Percentiles rank a stretch among this genome's conserved stretches.
Evolutionary conservation across 2,113 vertebrate species (phyloP).

Genomic region (Cyanoderma ruficeps): DNA sequence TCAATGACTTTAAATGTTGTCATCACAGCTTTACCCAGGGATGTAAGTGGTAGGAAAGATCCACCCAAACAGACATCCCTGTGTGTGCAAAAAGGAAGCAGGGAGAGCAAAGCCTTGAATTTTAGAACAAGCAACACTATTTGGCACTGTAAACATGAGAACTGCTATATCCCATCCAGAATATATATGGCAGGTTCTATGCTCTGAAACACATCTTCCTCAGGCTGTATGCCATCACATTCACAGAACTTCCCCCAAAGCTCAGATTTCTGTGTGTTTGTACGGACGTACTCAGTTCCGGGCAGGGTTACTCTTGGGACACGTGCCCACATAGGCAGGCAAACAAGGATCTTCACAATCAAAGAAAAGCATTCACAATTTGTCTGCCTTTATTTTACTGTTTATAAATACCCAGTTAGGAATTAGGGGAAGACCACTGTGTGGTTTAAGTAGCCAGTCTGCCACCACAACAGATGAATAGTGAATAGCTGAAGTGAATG

Average conservation of each 20-base stretch:
- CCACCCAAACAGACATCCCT: background rate
- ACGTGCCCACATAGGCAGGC: background rate
- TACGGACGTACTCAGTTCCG: background rate
- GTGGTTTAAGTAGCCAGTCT: conserved; percentile 42
- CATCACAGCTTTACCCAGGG: background rate
- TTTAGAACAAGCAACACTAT: background rate
- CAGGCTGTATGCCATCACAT: background rate
- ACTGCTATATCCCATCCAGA: background rate
- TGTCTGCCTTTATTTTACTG: background rate
- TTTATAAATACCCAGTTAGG: conserved; percentile 55
- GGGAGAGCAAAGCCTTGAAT: background rate
- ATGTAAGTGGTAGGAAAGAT: background rate
- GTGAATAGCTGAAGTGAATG: conserved; percentile 52
- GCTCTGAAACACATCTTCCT: fast-evolving
- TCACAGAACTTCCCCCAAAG: background rate
- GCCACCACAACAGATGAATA: conserved; percentile 55
- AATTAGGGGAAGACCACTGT: conserved; percentile 34
- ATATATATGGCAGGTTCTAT: background rate
- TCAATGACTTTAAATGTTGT: background rate
- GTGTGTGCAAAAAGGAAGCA: fast-evolving
- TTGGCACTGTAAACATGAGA: background rate
- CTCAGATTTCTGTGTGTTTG: background rate
- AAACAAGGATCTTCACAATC: conserved; percentile 21
- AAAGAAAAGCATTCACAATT: conserved; percentile 49
- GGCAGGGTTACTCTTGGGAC: background rate